Base-by-base conservation (phyloP, 2,797 vertebrate species). In the Sebastes vulpes region DNA sequence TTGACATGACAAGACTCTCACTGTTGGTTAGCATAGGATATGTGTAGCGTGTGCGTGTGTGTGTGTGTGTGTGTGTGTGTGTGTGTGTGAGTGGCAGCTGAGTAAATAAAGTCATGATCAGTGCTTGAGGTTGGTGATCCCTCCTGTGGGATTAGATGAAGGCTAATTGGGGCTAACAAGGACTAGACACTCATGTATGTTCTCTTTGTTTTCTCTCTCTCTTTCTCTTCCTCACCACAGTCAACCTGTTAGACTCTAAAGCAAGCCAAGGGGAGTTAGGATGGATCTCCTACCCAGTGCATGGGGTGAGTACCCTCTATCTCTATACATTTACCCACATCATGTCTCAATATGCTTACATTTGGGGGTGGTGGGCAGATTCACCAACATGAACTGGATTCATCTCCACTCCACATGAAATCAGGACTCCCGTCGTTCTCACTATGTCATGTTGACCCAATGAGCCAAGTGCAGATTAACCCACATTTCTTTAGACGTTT, bases 241-340 rank as follows among this genome's bases (percentile, higher is more conserved):
- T 99, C 92, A 99, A 99, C 97, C 97, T 99, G 83, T 96, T 99
- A 96, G 98, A 99, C 96, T 99, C 98, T 59, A 99, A 99, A 97
- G 96, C 98, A 88, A 98, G 98, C 96, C 98, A 99, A 96, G 98
- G 98, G 81, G 98, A 99, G 95, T 96, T 99, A 90, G 97, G 98
- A 93, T 99, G 98, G 98, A 99, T 99, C 93, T 99, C 98, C 92
- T 99, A 98, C 91, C 98, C 98, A 61, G 94, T 96, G 50, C 98
- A 99, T 59, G 98, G 98, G 97, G 98, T 99, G 94, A 98, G 98
- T 99, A 89, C 78, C 75, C 71, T 73, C 56, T 61, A 26, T 61
- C 31, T 79, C 60, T 59, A 46, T 46, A 3, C 63, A 32, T 86
- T 80, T 75, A 60, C 18, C 57, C 61, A 66, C 83, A 76, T 73